Base-by-base conservation (phyloP, 2,888 invertebrate species). In the Hybos culiciformis region DNA sequence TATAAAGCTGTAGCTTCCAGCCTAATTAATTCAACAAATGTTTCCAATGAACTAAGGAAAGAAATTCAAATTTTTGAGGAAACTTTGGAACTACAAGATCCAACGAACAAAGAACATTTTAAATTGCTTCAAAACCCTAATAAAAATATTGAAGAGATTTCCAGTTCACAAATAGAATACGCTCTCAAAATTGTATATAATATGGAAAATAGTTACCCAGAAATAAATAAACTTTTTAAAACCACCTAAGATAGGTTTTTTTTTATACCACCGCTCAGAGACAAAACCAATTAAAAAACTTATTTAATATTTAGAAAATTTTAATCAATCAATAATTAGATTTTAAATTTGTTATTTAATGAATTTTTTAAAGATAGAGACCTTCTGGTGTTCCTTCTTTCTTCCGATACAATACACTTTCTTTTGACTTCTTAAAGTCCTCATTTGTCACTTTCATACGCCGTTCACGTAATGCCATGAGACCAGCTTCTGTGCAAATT, bases 391-490 rank as follows among this genome's bases (percentile, higher is more conserved):
- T 96, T 51, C 97, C 97, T 71, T 98, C 98, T 63, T 98, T 97
- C 74, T 98, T 98, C 47, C 97, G 79, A 63, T 98, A 98, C 39
- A 99, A 73, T 21, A 99, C 97, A 69, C 93, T 98, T 65, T 99
- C 98, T 68, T 98, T 98, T 0, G 97, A 94, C 66, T 99, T 98
- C 66, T 91, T 90, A 66, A 99, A 98, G 68, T 99, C 98, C 67
- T 98, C 97, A 70, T 94, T 96, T 48, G 93, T 98, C 24, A 98
- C 98, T 68, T 96, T 97, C 98, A 99, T 99, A 54, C 98, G 79
- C 42, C 98, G 78, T 66, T 98, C 98, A 49, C 98, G 74, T 39
- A 98, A 69, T 5, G 98, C 98, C 84, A 99, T 88, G 43, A 99
- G 70, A 49, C 98, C 98, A 43, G 96, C 98, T 73, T 98, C 98